Percentiles rank a stretch among this genome's conserved stretches.
Conservation (phyloP, 1,140 invertebrate genomes). For the Dendroctonus valens region DNA sequence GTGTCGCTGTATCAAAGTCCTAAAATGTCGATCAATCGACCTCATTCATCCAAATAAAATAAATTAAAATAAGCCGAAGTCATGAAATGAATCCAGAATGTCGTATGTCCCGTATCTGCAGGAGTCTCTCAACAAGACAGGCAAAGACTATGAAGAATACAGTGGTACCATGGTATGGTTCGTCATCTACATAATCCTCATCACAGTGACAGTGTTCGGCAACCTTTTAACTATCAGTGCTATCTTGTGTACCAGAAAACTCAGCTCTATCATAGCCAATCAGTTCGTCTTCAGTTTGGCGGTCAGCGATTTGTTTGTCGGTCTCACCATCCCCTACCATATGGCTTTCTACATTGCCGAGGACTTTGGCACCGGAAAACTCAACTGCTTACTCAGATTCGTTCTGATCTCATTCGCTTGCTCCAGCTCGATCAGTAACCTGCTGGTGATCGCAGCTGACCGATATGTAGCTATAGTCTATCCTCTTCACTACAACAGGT, state of each 20-base stretch:
- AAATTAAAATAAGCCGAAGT: no score
- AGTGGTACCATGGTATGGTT: slow-evolving; percentile 54
- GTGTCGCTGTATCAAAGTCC: no score
- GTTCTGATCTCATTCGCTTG: slow-evolving; percentile 70
- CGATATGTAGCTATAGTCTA: slow-evolving; percentile 80
- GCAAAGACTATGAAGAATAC: slow-evolving; percentile 22
- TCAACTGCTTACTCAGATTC: slow-evolving; percentile 67
- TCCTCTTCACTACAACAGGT: slow-evolving; percentile 71
- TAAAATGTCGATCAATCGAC: no score
- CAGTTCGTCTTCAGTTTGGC: slow-evolving; percentile 72
- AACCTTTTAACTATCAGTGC: slow-evolving; percentile 72
- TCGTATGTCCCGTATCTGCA: not conserved
- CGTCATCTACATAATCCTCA: slow-evolving; percentile 62
- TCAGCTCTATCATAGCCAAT: slow-evolving; percentile 66
- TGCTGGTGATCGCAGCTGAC: slow-evolving; percentile 80
- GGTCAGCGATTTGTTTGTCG: slow-evolving; percentile 71
- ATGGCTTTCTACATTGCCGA: slow-evolving; percentile 65
- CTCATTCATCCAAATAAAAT: no score
- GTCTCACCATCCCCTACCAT: slow-evolving; percentile 70
- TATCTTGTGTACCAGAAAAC: slow-evolving; percentile 62
- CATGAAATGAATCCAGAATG: not conserved
- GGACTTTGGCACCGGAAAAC: slow-evolving; percentile 56
- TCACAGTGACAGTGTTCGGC: slow-evolving; percentile 64
- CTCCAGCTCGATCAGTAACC: slow-evolving; percentile 74
- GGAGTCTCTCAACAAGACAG: slow-evolving; percentile 3